These are phyloP conservation scores for Mixornis gularis DNA, from an alignment of 2,113 vertebrate species.

Conservation along the genomic window DNA sequence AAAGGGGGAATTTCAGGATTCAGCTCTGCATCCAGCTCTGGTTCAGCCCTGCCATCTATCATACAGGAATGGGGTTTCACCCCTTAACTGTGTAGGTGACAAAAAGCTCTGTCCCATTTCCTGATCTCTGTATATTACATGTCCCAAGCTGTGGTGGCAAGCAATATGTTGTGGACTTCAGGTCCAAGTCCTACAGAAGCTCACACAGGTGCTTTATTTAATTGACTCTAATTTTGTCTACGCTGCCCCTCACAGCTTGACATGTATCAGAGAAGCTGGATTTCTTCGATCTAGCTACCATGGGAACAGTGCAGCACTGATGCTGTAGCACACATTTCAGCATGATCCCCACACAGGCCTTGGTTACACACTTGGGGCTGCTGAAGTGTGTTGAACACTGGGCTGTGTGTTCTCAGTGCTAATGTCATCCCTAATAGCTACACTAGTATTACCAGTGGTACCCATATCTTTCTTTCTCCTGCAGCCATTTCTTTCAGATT, in stretches of 20 bases:
- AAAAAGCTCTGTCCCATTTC: background rate
- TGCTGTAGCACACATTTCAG: background rate
- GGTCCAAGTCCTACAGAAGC: background rate
- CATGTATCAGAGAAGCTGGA: background rate
- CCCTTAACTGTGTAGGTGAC: background rate
- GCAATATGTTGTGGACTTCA: background rate
- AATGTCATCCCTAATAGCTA: background rate
- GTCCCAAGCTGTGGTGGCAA: background rate
- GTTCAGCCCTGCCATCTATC: background rate
- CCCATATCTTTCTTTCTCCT: background rate
- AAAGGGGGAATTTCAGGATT: background rate
- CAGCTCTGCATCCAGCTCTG: background rate
- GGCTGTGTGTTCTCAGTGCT: background rate
- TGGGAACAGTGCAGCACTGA: conserved; percentile 5
- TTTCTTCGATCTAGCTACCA: background rate
- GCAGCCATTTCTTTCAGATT: background rate
- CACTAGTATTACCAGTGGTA: background rate
- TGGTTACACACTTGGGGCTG: background rate
- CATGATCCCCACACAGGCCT: background rate
- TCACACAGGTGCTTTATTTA: background rate
- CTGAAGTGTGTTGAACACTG: background rate
- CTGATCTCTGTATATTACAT: background rate
- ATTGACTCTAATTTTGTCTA: background rate
- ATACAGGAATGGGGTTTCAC: background rate
- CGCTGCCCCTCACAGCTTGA: background rate